Conservation (phyloP, 2,888 invertebrate species). For the Limnephilus auricula region DNA sequence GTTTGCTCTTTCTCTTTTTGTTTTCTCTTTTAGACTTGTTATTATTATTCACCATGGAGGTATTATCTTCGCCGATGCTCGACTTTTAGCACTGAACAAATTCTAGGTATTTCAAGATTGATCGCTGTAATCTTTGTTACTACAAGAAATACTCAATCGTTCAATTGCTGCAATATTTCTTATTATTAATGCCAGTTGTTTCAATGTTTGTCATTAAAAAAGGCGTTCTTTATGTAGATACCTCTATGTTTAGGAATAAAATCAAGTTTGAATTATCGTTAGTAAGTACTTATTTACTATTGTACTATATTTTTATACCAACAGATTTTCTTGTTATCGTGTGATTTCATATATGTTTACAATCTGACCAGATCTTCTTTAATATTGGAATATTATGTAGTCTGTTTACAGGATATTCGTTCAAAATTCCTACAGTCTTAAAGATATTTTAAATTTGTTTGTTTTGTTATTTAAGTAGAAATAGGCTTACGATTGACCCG, state of each 20-base stretch:
- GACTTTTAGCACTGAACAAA: background rate
- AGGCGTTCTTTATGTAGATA: background rate
- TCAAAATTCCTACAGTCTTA: no score
- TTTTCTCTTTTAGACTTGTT: constrained; percentile 15
- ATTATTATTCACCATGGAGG: background rate
- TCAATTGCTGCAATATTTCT: background rate
- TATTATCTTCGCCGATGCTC: background rate
- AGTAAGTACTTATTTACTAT: background rate
- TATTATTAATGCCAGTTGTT: background rate
- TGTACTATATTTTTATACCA: background rate
- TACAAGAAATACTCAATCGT: background rate
- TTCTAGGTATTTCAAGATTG: background rate
- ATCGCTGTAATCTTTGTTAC: background rate
- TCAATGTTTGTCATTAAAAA: background rate
- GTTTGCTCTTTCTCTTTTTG: constrained; percentile 48
- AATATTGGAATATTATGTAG: background rate
- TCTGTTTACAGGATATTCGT: background rate
- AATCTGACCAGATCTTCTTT: background rate
- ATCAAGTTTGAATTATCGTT: background rate
- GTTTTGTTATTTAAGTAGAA: no score
- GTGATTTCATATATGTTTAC: background rate
- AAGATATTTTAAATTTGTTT: no score
- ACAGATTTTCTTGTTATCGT: background rate
- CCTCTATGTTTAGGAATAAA: background rate
- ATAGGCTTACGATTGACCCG: background rate